Evolutionary conservation across 2,888 invertebrate species (phyloP), one percentile per base, ranked within the genome.

Genomic region (Cosmia pyralina): DNA sequence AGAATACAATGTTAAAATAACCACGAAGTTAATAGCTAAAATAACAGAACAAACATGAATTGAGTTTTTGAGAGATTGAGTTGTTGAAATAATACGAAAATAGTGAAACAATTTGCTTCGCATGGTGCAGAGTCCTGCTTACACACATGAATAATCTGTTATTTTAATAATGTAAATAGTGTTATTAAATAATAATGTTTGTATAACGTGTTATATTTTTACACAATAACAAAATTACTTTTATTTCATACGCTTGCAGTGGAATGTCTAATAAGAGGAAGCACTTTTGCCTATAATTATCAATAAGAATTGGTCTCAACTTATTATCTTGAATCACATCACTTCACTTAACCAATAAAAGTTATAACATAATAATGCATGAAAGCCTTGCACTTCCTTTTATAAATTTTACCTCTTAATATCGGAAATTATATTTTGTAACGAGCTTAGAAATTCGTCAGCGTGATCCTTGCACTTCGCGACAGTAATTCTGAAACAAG

Each of bases 401-500:
- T 50, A n/a, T 34, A 28, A 28, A 28, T 28, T 28, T 64, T 64
- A 38, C 15, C 1, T 55, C 19, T 66, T 60, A 60, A 81, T 72
- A 65, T 73, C 74, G 75, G 82, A 63, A 82, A 86, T 72, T 22
- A 86, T 76, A 66, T 81, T 75, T 65, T 34, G 57, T n/a, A 84
- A 64, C 34, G 78, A 62, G 38, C 66, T 65, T 50, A 79, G 74
- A 55, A 81, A 82, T 15, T 78, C 69, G 19, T 86, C 84, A 13
- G 89, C 92, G 69, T 91, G 88, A 22, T 85, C 83, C 68, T 88
- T 84, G 70, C 88, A 92, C 78, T 89, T 90, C 4, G 74, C 73
- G 66, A 94, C 86, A 44, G 87, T 81, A 34, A 76, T 76, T 80
- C 94, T 94, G 88, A 84, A 94, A 94, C 69, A 84, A 86, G 6